phyloP scores from a whole-genome alignment of 2,888 invertebrate species.

The Philhelius pedissequus region DNA sequence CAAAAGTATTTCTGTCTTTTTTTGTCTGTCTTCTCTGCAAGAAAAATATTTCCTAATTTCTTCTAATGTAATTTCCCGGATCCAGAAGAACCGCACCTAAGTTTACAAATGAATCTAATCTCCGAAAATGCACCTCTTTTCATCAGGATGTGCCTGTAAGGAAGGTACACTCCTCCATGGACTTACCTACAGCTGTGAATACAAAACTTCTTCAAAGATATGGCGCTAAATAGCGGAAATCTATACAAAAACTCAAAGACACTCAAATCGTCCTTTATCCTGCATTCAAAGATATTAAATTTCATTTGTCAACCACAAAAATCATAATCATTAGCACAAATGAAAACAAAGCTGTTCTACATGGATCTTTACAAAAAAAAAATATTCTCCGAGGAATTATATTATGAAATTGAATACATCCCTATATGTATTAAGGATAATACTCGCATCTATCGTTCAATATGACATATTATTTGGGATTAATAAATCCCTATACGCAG shows the following conservation, averaged over 20 bases:
- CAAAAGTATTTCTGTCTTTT: too few relatives aligned
- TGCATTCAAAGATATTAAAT: conserved; percentile 43
- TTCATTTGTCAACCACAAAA: conserved; percentile 67
- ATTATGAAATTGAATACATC: conserved; percentile 30
- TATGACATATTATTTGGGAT: conserved; percentile 5
- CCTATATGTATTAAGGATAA: neutral
- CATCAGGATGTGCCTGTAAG: neutral
- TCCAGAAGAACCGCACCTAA: too few relatives aligned
- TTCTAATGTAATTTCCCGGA: too few relatives aligned
- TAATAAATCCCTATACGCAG: conserved; percentile 10
- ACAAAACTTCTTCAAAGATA: neutral
- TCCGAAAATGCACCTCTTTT: neutral
- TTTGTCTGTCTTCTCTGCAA: too few relatives aligned
- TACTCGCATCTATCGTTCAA: neutral
- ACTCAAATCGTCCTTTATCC: neutral
- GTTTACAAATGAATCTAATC: neutral
- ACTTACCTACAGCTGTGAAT: neutral
- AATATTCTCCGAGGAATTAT: conserved; percentile 25
- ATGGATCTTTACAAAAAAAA: neutral
- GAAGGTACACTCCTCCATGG: neutral
- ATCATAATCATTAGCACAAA: conserved; percentile 63
- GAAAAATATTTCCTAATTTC: too few relatives aligned
- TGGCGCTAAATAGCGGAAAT: conserved; percentile 58
- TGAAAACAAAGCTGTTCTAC: conserved; percentile 39
- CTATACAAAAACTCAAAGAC: neutral